These are phyloP conservation scores for Eupleurogrammus muticus DNA, from an alignment of 2,797 vertebrate genomes.

Conservation along the genomic window DNA sequence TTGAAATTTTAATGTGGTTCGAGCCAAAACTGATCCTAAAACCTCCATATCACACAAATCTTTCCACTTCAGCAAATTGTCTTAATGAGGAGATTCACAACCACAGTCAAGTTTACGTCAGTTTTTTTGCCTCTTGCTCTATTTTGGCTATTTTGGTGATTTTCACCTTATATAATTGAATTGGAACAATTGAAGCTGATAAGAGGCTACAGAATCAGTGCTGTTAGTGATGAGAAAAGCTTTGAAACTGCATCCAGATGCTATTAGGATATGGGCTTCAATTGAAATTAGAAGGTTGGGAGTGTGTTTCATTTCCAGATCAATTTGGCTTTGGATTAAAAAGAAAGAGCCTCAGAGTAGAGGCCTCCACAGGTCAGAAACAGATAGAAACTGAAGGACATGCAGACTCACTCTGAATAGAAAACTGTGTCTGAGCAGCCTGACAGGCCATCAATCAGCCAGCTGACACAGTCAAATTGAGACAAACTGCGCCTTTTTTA, in stretches of 20 bases:
- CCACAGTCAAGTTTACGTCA: too few relatives aligned
- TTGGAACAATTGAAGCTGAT: neutral
- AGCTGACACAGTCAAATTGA: neutral
- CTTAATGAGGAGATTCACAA: neutral
- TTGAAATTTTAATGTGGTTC: neutral
- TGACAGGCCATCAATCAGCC: neutral
- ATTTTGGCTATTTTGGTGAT: too few relatives aligned
- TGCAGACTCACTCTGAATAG: neutral
- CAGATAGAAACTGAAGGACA: too few relatives aligned
- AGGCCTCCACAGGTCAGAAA: too few relatives aligned
- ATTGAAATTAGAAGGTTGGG: neutral
- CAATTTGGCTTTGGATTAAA: neutral
- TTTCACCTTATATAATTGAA: too few relatives aligned
- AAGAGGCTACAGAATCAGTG: neutral
- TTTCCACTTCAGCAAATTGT: neutral
- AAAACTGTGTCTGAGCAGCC: neutral
- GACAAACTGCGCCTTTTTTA: neutral
- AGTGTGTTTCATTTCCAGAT: too few relatives aligned
- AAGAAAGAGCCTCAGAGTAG: neutral
- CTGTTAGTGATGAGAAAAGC: neutral
- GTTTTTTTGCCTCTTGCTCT: too few relatives aligned
- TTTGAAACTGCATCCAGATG: neutral
- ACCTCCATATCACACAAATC: neutral
- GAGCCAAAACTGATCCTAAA: neutral
- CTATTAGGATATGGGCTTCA: neutral